Evolutionary conservation across 2,113 vertebrate species (phyloP).

Genomic region (Nesogale talazaci): DNA sequence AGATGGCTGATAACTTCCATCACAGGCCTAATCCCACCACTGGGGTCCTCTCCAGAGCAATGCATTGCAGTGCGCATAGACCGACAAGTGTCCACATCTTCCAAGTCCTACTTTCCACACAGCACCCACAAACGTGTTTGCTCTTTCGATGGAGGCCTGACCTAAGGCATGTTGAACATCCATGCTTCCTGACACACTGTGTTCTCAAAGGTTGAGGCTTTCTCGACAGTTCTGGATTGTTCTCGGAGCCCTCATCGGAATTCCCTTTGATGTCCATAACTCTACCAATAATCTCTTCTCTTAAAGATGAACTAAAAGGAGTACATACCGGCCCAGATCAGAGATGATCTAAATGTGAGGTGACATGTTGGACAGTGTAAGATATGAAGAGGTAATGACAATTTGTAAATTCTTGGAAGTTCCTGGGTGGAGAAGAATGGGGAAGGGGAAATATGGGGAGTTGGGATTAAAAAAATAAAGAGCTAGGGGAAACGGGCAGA

Average conservation of each 20-base stretch:
- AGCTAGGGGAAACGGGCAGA: too few species aligned
- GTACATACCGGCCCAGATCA: too few species aligned
- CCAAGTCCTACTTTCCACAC: background rate
- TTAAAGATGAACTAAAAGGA: background rate
- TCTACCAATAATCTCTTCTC: background rate
- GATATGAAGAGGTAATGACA: too few species aligned
- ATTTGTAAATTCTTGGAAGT: too few species aligned
- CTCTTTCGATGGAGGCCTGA: background rate
- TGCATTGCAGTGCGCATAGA: background rate
- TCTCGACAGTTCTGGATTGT: background rate
- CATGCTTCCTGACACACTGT: background rate
- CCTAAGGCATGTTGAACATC: background rate
- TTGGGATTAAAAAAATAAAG: too few species aligned
- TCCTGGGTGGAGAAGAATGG: too few species aligned
- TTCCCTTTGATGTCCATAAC: background rate
- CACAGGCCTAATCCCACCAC: background rate
- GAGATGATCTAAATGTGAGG: too few species aligned
- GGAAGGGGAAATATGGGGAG: too few species aligned
- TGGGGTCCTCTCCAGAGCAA: background rate
- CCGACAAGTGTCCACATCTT: background rate
- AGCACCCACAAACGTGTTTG: background rate
- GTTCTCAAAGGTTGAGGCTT: background rate
- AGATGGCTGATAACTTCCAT: background rate
- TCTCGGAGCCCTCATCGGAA: background rate
- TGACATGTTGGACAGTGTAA: too few species aligned